Conservation (phyloP, 1,140 invertebrate genomes). For the Ostrea edulis region DNA sequence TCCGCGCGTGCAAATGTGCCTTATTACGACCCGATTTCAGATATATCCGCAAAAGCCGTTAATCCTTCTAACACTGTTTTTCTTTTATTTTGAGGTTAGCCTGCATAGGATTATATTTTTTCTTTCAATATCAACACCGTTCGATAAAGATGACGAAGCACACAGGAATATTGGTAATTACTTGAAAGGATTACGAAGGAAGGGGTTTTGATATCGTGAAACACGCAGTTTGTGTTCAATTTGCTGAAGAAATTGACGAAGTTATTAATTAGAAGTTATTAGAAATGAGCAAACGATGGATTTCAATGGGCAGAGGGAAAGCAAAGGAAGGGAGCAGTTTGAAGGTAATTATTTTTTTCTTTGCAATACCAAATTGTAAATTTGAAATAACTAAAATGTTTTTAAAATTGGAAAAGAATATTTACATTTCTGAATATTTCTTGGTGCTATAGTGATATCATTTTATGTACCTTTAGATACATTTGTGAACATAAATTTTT, state of each 20-base stretch:
- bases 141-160: not conserved
- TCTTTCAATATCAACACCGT: not conserved
- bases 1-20: slow-evolving; percentile 14
- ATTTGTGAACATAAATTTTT: too few species aligned
- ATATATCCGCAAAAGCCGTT: slow-evolving; percentile 10
- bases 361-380: not conserved
- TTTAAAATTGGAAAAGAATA: too few species aligned
- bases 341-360: slow-evolving; percentile 40
- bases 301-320: slow-evolving; percentile 40
- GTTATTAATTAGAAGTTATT: not conserved
- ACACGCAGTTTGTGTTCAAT: not conserved
- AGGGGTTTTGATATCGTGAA: not conserved
- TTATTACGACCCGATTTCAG: slow-evolving; percentile 18
- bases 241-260: not conserved
- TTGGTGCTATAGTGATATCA: too few species aligned
- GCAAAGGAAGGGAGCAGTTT: slow-evolving; percentile 43
- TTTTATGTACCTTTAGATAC: too few species aligned
- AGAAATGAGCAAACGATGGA: slow-evolving; percentile 47
- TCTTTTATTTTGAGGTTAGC: slow-evolving; percentile 11
- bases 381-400: not conserved
- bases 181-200: not conserved
- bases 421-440: too few species aligned
- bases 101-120: not conserved
- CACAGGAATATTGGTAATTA: not conserved
- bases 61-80: not conserved